Evolutionary conservation across 1,140 invertebrate species (phyloP).

Genomic region (Procambarus clarkii): DNA sequence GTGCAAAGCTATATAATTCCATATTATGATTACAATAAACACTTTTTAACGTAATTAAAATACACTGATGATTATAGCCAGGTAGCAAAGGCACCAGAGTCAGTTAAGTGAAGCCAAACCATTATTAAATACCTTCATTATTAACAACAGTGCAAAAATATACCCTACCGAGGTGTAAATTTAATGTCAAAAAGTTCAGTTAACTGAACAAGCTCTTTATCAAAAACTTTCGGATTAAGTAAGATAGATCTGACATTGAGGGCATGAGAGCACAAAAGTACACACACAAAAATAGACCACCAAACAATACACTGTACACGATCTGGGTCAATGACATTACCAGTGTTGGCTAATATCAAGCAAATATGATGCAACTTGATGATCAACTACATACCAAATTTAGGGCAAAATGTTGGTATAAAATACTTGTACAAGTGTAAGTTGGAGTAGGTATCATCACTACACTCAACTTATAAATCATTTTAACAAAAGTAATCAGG

Average conservation of each 20-base stretch:
- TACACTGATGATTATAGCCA: background rate
- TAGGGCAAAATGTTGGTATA: too few relatives aligned
- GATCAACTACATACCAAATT: too few relatives aligned
- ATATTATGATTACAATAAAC: background rate
- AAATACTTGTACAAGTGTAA: too few relatives aligned
- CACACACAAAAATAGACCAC: background rate
- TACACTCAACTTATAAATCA: too few relatives aligned
- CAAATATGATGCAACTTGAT: too few relatives aligned
- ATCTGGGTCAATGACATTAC: background rate
- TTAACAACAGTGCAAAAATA: constrained; percentile 40
- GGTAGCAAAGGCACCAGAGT: background rate
- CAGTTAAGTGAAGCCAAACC: background rate
- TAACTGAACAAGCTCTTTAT: background rate
- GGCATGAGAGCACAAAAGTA: background rate
- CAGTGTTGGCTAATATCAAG: background rate
- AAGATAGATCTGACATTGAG: background rate
- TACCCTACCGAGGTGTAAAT: constrained; percentile 12
- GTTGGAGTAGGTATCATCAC: too few relatives aligned
- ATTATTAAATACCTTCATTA: background rate
- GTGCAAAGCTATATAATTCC: background rate
- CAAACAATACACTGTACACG: background rate
- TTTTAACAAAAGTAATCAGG: too few relatives aligned
- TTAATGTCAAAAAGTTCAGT: background rate
- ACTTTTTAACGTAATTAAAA: background rate
- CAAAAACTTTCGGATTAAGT: background rate